Evolutionary conservation across 1,140 invertebrate species (phyloP), one percentile per base, ranked within the genome.

Genomic region (Zaprionus gabonicus): DNA sequence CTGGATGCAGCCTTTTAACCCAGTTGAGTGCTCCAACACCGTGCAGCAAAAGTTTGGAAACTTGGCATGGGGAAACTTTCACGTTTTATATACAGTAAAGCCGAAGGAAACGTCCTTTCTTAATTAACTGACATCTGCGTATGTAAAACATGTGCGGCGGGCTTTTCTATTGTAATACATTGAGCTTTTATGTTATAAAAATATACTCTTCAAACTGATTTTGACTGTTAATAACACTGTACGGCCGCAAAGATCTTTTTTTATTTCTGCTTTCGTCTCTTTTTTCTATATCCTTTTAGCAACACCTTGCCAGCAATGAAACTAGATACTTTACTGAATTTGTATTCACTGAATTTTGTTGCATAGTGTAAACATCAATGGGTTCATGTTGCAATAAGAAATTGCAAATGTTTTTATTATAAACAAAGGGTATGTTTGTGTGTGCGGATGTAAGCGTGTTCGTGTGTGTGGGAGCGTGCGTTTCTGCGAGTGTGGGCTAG

Each of bases 331-430:
- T 12, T 2, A 12, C 10, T 23, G 3, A 49, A 49, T 49, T 4
- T 3, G 12, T 23, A 6, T 46, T 46, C 7, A 17, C 36, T 34
- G 15, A 62, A 38, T 68, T 76, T 64, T 59, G 83, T 55, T 62
- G 82, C 12, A 27, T 27, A 77, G 80, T 86, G 83, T 77, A 57
- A 20, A 46, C 74, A 15, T 51, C 69, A 53, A 55, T 77, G 51
- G 66, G 13, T 70, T 70, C 38, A 41, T 64, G 72, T 56, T 57
- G 57, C 71, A 81, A 82, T 66, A 83, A 81, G 78, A 75, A 79
- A 84, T 76, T 75, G 84, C 78, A 82, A 83, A 87, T 87, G 84
- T 87, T 87, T 87, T 88, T 88, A 87, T 88, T 84, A 87, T 84
- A 87, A 88, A 84, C 84, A 87, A 88, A 73, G 73, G 27, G 51